Evolutionary conservation across 2,113 vertebrate species (phyloP).

Genomic region (Thunnus thynnus): DNA sequence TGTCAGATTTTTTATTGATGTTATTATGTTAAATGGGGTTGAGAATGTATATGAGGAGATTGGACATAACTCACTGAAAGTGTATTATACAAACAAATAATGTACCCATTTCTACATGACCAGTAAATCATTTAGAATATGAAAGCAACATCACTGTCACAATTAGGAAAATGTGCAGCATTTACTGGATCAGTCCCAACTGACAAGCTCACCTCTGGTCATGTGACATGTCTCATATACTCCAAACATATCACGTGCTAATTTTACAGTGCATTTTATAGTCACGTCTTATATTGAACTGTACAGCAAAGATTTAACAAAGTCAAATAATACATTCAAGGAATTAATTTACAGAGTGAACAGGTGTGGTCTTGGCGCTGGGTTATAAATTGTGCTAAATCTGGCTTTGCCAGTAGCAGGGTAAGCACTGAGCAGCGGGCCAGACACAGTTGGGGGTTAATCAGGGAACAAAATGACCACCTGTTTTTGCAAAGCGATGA

Average conservation of each 20-base stretch:
- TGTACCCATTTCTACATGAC: slow-evolving; percentile 30
- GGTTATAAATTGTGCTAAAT: slow-evolving; percentile 57
- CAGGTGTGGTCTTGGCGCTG: slow-evolving; percentile 54
- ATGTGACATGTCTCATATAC: slow-evolving; percentile 31
- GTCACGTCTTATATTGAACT: slow-evolving; percentile 45
- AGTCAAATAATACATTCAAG: slow-evolving; percentile 47
- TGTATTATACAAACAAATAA: slow-evolving; percentile 62
- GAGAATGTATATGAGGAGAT: slow-evolving; percentile 10
- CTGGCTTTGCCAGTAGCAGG: slow-evolving; percentile 36
- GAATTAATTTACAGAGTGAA: slow-evolving; percentile 62
- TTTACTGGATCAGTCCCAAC: slow-evolving; percentile 17
- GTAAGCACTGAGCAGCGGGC: slow-evolving; percentile 44
- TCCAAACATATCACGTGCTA: slow-evolving; percentile 35
- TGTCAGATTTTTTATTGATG: slow-evolving; percentile 39
- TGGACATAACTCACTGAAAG: slow-evolving; percentile 46
- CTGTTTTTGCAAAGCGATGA: slow-evolving; percentile 65
- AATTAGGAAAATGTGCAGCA: slow-evolving; percentile 27
- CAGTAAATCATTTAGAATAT: slow-evolving; percentile 44
- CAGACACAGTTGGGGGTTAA: slow-evolving; percentile 69
- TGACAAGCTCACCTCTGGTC: slow-evolving; percentile 40
- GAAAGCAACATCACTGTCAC: slow-evolving; percentile 45
- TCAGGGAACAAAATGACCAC: slow-evolving; percentile 77
- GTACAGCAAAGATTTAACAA: slow-evolving; percentile 48
- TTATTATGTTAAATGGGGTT: slow-evolving; percentile 56
- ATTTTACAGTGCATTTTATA: slow-evolving; percentile 56